Base-by-base conservation (phyloP, 2,888 invertebrate species). In the Stenoptilia bipunctidactyla region DNA sequence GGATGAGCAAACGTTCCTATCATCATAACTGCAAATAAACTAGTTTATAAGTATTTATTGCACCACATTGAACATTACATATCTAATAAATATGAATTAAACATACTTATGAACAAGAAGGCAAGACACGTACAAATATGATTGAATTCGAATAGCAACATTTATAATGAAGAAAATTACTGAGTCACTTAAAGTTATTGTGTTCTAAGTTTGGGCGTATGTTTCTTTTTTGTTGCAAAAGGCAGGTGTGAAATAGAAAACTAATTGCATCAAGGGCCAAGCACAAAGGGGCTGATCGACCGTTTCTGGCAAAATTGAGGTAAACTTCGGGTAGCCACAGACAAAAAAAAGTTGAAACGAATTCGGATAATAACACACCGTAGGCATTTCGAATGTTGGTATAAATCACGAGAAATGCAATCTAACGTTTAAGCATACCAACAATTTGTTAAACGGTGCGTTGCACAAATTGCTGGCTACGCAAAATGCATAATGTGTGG, bases 401-500 rank as follows among this genome's bases (percentile, higher is more conserved):
- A 65, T 61, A 58, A 66, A 67, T 67, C 57, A 60, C 51, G 50
- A 47, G 50, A 53, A 56, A 56, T 52, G 50, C 51, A 56, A 63
- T 65, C 58, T 56, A 61, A 61, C 49, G 58, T 66, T 65, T 61
- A 53, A 55, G 50, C 49, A 53, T 47, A 43, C 51, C 45, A 20
- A 59, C 60, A 66, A 66, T 76, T 72, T 68, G 51, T 62, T 62
- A 66, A 76, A 79, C 30, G 30, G 30, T n/a, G 12, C 30, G 30
- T 10, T 30, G n/a, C 30, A 30, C 30, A 67, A 79, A 82, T 75
- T 76, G 69, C 54, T 58, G 61, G 66, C 61, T 66, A 53, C 61
- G 64, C 63, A 68, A 79, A 80, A 72, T 65, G 68, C 67, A 68
- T 79, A 77, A 77, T 73, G 66, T 64, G 65, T 64, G 66, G 66